Evolutionary conservation across 2,888 invertebrate species (phyloP).

Genomic region (Drosophila meridionalis): DNA sequence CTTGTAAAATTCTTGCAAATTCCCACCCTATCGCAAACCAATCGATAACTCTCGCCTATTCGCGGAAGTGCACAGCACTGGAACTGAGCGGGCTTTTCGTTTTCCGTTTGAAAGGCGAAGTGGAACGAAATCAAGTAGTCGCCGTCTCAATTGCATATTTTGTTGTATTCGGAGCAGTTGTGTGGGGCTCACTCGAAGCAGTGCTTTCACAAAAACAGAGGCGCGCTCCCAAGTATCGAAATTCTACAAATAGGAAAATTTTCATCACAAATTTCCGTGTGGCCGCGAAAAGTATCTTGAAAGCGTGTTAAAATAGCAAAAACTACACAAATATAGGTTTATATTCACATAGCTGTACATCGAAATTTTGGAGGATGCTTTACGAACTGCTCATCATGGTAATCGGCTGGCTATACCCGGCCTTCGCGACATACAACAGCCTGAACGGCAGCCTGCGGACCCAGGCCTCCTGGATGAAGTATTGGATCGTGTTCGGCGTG

Average conservation of each 20-base stretch:
- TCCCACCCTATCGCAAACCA: no score
- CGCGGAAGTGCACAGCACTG: not conserved
- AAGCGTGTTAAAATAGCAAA: not conserved
- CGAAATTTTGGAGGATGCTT: conserved; percentile 30
- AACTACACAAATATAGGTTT: not conserved
- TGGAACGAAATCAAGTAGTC: not conserved
- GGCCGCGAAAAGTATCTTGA: not conserved
- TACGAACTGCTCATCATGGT: conserved; percentile 85
- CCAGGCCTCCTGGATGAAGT: conserved; percentile 96
- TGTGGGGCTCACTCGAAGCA: conserved; percentile 19
- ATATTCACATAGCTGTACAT: conserved; percentile 2
- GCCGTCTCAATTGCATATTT: not conserved
- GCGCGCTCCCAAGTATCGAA: conserved; percentile 34
- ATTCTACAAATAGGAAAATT: conserved; percentile 24
- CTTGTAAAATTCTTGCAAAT: not conserved
- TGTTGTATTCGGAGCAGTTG: conserved; percentile 6
- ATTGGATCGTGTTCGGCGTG: conserved; percentile 98
- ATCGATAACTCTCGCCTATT: not conserved
- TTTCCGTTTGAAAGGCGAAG: not conserved
- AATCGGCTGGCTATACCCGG: conserved; percentile 98
- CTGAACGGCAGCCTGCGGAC: conserved; percentile 94
- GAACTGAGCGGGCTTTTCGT: not conserved
- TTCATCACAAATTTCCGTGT: conserved; percentile 22
- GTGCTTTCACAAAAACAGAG: conserved; percentile 27
- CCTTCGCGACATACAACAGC: conserved; percentile 90